These are phyloP conservation scores for Galeopsomyia nigrocyanea DNA, from an alignment of 2,888 invertebrate genomes.

Conservation along the genomic window DNA sequence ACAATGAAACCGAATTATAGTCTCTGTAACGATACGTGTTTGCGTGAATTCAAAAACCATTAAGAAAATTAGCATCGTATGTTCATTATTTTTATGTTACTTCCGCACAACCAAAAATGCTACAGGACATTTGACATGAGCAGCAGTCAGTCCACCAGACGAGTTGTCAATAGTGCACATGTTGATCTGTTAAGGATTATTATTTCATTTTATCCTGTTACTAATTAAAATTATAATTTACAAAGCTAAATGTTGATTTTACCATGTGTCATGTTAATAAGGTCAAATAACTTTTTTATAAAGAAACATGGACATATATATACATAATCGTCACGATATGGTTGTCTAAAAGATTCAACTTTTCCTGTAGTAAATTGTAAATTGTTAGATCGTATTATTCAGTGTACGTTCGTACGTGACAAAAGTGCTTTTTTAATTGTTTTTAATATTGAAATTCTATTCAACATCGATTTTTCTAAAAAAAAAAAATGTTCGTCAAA, in stretches of 20 bases:
- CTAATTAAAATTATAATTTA: constrained; percentile 25
- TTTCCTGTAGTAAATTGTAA: constrained; percentile 18
- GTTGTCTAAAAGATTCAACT: neutral
- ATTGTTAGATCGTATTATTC: constrained; percentile 47
- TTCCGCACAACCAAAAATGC: constrained; percentile 52
- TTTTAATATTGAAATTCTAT: constrained; percentile 3
- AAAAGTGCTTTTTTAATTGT: neutral
- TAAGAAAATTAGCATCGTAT: constrained; percentile 48
- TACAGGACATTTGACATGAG: constrained; percentile 59
- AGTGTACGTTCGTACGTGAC: constrained; percentile 41
- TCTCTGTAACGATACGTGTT: constrained; percentile 51
- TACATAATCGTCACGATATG: too few relatives aligned
- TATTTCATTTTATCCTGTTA: constrained; percentile 47
- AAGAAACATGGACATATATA: too few relatives aligned
- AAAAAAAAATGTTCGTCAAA: constrained; percentile 8
- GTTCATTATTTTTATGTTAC: constrained; percentile 49
- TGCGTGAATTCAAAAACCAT: constrained; percentile 52
- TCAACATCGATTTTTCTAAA: constrained; percentile 6
- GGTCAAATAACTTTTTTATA: too few relatives aligned
- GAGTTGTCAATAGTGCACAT: constrained; percentile 66
- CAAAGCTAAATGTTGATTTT: too few relatives aligned
- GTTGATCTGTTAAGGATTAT: constrained; percentile 60
- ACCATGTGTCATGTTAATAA: too few relatives aligned
- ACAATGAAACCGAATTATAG: constrained; percentile 47
- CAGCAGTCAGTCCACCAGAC: constrained; percentile 69